These are phyloP conservation scores for Atta cephalotes DNA, from an alignment of 1,140 invertebrate genomes.

Conservation along the genomic window DNA sequence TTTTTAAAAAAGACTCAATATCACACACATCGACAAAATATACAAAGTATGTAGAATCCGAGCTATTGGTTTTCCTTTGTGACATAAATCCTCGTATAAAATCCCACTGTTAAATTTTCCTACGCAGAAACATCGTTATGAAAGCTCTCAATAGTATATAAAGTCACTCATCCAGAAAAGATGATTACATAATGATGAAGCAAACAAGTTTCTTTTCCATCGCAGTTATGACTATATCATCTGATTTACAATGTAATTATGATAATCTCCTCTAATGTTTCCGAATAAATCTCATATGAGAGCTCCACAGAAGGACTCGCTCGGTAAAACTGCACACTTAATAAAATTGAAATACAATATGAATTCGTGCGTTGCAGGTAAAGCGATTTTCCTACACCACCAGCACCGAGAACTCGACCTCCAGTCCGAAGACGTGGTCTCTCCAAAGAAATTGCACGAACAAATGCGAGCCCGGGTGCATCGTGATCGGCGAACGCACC, in stretches of 20 bases:
- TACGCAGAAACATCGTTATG: neutral
- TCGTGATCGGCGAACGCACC: conserved; percentile 94
- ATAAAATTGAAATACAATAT: neutral
- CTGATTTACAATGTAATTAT: no score
- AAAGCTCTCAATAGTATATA: conserved; percentile 8
- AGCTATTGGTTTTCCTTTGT: conserved; percentile 15
- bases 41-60: neutral
- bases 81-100: neutral
- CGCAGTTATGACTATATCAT: neutral
- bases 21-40: neutral
- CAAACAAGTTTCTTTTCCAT: neutral
- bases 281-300: neutral
- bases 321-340: neutral
- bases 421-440: conserved; percentile 92
- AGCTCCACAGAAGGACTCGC: neutral
- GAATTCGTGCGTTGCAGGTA: conserved; percentile 87
- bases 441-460: conserved; percentile 93
- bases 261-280: neutral
- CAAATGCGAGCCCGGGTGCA: conserved; percentile 94
- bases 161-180: neutral
- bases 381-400: conserved; percentile 94
- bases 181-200: neutral
- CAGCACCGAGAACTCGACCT: conserved; percentile 92
- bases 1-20: neutral
- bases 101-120: conserved; percentile 1